Evolutionary conservation across 1,140 invertebrate genomes (phyloP).

Genomic region (Leptinotarsa texana): DNA sequence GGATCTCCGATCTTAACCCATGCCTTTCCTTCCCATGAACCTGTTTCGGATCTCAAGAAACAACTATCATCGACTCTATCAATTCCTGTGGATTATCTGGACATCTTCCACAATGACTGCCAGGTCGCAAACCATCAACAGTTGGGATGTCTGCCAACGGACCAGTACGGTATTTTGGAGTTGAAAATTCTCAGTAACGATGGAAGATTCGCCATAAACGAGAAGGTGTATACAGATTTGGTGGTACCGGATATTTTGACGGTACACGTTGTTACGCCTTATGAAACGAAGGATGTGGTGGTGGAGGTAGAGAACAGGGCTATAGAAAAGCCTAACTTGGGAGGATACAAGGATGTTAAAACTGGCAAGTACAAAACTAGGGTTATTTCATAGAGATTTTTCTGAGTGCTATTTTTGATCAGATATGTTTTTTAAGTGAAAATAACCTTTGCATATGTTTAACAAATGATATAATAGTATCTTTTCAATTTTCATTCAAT

Average conservation of each 20-base stretch:
- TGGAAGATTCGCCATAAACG: slow-evolving; percentile 38
- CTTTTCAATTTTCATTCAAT: no score
- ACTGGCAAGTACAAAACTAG: slow-evolving; percentile 51
- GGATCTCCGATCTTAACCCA: slow-evolving; percentile 48
- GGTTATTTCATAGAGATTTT: no score
- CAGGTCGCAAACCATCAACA: not conserved
- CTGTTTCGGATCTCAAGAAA: slow-evolving; percentile 1
- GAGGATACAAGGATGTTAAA: slow-evolving; percentile 64
- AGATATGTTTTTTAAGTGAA: no score
- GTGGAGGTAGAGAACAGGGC: slow-evolving; percentile 62
- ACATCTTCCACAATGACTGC: not conserved
- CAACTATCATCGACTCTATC: not conserved
- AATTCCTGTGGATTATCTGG: not conserved
- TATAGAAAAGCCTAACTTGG: slow-evolving; percentile 66
- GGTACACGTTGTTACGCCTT: slow-evolving; percentile 57
- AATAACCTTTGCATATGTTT: no score
- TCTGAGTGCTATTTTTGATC: no score
- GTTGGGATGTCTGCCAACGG: slow-evolving; percentile 34
- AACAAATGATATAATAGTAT: no score
- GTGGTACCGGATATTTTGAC: slow-evolving; percentile 60
- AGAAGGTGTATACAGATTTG: slow-evolving; percentile 46
- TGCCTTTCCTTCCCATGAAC: slow-evolving; percentile 35
- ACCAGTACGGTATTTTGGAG: slow-evolving; percentile 44
- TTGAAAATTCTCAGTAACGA: slow-evolving; percentile 43
- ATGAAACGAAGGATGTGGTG: slow-evolving; percentile 59